phyloP scores from a whole-genome alignment of 2,113 vertebrate genomes.

The Hypomesus transpacificus region DNA sequence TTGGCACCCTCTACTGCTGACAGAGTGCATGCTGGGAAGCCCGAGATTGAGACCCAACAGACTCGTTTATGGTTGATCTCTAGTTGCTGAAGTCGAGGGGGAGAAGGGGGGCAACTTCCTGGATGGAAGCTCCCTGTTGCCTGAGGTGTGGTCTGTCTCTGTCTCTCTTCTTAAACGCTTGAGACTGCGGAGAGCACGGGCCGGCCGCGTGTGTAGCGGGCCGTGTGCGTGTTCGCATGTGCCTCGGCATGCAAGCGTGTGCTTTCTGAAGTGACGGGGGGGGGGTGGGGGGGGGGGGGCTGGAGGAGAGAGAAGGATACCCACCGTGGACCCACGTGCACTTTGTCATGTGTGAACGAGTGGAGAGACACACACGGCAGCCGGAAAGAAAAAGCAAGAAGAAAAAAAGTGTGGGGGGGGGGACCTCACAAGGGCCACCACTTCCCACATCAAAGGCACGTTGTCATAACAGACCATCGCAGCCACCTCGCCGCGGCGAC shows the following conservation, averaged over 20 bases:
- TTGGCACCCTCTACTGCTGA: constrained; percentile 26
- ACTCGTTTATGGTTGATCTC: constrained; percentile 28
- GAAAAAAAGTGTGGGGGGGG: constrained; percentile 30
- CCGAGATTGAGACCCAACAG: constrained; percentile 37
- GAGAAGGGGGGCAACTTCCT: background rate
- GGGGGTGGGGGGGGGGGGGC: background rate
- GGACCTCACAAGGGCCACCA: constrained; percentile 44
- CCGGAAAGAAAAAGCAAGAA: constrained; percentile 9
- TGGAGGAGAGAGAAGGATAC: background rate
- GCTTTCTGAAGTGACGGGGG: background rate
- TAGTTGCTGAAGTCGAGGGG: background rate
- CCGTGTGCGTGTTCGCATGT: background rate
- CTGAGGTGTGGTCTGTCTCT: background rate
- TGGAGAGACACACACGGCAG: no score
- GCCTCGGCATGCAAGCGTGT: background rate
- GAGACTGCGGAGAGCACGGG: background rate
- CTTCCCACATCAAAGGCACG: constrained; percentile 60
- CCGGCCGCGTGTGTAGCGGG: background rate
- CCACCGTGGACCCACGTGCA: background rate
- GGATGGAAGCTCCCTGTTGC: background rate
- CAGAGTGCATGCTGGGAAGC: constrained; percentile 21
- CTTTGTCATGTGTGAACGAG: no score
- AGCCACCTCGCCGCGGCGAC: constrained; percentile 55
- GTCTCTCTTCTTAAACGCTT: background rate
- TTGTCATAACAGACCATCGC: constrained; percentile 60